Base-by-base conservation (phyloP, 2,113 vertebrate genomes). In the Lynx canadensis region DNA sequence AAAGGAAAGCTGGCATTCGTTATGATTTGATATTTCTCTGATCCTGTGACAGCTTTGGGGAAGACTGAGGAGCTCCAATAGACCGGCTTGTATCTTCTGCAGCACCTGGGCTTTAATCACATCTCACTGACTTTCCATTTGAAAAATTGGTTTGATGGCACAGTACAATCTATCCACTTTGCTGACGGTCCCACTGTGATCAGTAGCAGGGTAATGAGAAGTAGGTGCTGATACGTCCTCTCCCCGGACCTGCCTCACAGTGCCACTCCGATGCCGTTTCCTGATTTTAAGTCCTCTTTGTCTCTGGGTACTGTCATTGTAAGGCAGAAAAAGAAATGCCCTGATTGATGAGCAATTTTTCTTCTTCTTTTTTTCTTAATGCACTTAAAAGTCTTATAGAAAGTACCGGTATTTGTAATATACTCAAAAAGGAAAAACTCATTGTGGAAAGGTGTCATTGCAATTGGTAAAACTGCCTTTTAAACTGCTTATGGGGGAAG, bases 271-370 rank as follows among this genome's bases (percentile, higher is more conserved):
- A 31, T 73, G 71, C n/a, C 60, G 65, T 68, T 73, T 45, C 69
- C 79, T 52, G 25, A 83, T 45, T 69, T 71, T 81, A 57, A 80
- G 83, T 83, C 36, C 74, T 41, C 63, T 95, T 69, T 97, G 84
- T 97, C 45, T 91, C 81, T 38, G 63, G 94, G 79, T 33, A 83
- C 55, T 82, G 65, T 60, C 48, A 92, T 9, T 48, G 12, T 27
- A 94, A 91, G 81, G 38, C 4, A 96, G 87, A 74, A 93, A 92
- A 95, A 91, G 73, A 95, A 96, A 97, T n/a, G 65, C 5, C 13
- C 14, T 80, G 33, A 55, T 9, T 29, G n/a, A 94, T 45, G 73
- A 55, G 33, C 14, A 66, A 12, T 57, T 86, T 87, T 93, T 65
- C 74, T 94, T 68, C 29, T 65, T 71, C 14, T 84, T 55, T 60